These are phyloP conservation scores for Anarrhichthys ocellatus DNA, from an alignment of 2,113 vertebrate species.

Conservation along the genomic window DNA sequence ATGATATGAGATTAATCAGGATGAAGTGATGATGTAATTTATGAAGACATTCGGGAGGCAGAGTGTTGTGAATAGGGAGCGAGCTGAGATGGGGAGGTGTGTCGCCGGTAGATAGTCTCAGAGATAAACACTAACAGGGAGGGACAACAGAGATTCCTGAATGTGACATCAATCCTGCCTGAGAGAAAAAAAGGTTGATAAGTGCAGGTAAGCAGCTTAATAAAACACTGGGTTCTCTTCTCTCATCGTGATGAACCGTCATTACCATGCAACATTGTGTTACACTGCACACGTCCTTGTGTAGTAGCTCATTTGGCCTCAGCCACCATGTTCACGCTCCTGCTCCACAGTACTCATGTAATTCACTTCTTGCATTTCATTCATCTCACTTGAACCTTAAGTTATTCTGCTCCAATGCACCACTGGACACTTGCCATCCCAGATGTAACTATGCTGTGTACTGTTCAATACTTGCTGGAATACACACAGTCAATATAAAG, in stretches of 20 bases:
- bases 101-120: not conserved
- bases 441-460: conserved; percentile 2
- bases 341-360: conserved; percentile 20
- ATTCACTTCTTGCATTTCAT: conserved; percentile 34
- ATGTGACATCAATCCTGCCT: conserved; percentile 11
- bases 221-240: conserved; percentile 53
- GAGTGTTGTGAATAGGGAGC: conserved; percentile 6
- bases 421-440: conserved; percentile 13
- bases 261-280: conserved; percentile 53
- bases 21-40: conserved; percentile 19
- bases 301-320: conserved; percentile 55
- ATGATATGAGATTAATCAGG: conserved; percentile 22
- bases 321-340: conserved; percentile 42
- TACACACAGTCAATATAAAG: not conserved
- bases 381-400: conserved; percentile 38
- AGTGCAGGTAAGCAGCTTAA: conserved; percentile 49
- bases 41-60: conserved; percentile 5
- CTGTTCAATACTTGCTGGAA: conserved; percentile 12
- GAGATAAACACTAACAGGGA: not conserved
- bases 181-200: conserved; percentile 13
- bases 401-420: conserved; percentile 51
- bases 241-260: conserved; percentile 30
- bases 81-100: not conserved
- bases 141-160: conserved; percentile 7
- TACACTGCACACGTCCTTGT: conserved; percentile 40